phyloP scores from a whole-genome alignment of 2,797 vertebrate species.

The Hippopotamyrus pictus region DNA sequence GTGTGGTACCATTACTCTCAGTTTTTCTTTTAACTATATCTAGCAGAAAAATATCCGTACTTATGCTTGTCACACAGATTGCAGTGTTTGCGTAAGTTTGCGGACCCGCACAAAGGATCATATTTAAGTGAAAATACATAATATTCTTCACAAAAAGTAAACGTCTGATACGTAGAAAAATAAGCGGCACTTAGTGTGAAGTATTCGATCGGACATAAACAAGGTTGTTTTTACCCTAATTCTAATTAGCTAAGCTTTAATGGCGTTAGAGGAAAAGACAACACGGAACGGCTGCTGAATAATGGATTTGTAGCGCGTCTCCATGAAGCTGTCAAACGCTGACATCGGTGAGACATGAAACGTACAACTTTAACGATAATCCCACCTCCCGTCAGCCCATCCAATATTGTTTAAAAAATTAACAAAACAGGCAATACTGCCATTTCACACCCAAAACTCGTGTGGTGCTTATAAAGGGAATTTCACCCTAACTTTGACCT shows the following conservation, averaged over 20 bases:
- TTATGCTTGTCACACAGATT: neutral
- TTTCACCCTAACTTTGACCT: neutral
- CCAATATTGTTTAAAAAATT: neutral
- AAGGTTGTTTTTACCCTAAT: constrained; percentile 16
- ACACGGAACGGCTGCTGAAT: constrained; percentile 50
- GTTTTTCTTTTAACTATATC: neutral
- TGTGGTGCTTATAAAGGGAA: neutral
- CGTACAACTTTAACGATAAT: neutral
- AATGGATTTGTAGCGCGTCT: constrained; percentile 56
- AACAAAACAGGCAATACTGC: neutral
- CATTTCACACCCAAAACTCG: neutral
- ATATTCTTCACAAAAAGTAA: neutral
- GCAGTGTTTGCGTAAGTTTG: neutral
- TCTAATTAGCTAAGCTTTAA: constrained; percentile 50
- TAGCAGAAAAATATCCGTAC: neutral
- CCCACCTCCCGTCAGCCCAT: neutral
- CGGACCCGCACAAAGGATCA: neutral
- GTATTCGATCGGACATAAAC: neutral
- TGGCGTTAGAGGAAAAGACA: constrained; percentile 45
- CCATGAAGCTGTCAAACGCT: constrained; percentile 42
- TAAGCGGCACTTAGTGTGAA: neutral
- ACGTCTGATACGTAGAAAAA: neutral
- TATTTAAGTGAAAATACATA: neutral
- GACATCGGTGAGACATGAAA: neutral
- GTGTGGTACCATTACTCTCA: neutral